These are phyloP conservation scores for Dyspetes luteomarginatus DNA, from an alignment of 2,888 invertebrate genomes.

Conservation along the genomic window DNA sequence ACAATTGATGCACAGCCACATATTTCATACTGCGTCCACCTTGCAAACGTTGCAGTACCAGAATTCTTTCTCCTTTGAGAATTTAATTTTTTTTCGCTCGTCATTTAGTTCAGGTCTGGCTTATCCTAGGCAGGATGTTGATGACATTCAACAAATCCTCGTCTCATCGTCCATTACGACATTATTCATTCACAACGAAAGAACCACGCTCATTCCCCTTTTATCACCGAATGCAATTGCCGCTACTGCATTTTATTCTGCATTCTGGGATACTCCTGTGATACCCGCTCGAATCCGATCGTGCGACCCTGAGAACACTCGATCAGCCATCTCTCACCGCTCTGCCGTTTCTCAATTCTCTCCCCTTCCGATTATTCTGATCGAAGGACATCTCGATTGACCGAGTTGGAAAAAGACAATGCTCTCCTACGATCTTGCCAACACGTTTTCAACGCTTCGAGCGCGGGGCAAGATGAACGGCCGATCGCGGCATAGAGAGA, in stretches of 20 bases:
- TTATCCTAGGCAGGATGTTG: too few species aligned
- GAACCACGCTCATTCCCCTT: conserved; percentile 33
- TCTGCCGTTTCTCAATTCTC: conserved; percentile 73
- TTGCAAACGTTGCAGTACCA: too few species aligned
- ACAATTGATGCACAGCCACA: too few species aligned
- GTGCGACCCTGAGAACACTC: conserved; percentile 59
- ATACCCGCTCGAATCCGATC: conserved; percentile 34
- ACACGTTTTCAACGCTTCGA: conserved; percentile 56
- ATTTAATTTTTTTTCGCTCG: too few species aligned
- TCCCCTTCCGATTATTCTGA: conserved; percentile 76
- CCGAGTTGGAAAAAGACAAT: conserved; percentile 79
- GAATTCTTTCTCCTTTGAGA: too few species aligned
- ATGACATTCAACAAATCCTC: too few species aligned
- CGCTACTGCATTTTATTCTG: conserved; percentile 25
- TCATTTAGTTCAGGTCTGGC: too few species aligned
- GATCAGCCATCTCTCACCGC: conserved; percentile 68
- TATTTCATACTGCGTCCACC: too few species aligned
- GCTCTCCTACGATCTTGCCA: conserved; percentile 41
- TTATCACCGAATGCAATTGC: background rate
- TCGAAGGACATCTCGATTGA: conserved; percentile 82
- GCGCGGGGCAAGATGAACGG: conserved; percentile 58
- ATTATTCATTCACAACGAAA: too few species aligned
- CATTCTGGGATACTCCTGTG: conserved; percentile 28
- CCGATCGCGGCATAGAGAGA: conserved; percentile 45
- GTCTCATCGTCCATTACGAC: too few species aligned